Percentiles rank a stretch among this genome's conserved stretches.
Evolutionary conservation across 1,140 invertebrate genomes (phyloP).

Genomic region (Pseudobourletiella spinata): DNA sequence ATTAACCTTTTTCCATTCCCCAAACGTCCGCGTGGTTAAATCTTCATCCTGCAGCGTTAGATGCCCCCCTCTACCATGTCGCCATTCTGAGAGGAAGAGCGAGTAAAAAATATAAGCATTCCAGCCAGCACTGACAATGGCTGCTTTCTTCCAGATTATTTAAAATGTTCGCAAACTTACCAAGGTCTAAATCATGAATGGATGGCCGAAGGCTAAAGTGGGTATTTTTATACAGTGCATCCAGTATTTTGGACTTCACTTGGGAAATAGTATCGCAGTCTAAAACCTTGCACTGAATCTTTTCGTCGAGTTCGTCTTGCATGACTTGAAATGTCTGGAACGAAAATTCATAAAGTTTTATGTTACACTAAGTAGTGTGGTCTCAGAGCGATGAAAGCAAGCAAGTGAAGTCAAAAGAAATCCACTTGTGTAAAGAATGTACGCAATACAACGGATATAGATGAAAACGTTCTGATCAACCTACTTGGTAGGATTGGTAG

Average conservation of each 20-base stretch:
- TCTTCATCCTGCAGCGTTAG: conserved; percentile 88
- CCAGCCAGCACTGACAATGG: too few relatives aligned
- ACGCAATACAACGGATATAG: too few relatives aligned
- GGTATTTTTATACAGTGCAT: conserved; percentile 92
- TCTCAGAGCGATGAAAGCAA: too few relatives aligned
- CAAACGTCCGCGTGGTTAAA: conserved; percentile 76
- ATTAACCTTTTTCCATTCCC: conserved; percentile 83
- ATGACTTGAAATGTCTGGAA: conserved; percentile 75
- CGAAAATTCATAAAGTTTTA: too few relatives aligned
- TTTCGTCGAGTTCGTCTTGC: conserved; percentile 86
- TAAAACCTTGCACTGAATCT: conserved; percentile 89
- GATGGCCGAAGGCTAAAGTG: conserved; percentile 88
- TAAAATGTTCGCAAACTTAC: conserved; percentile 39
- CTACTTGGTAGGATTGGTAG: conserved; percentile 44
- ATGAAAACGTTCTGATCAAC: too few relatives aligned
- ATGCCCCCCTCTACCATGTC: conserved; percentile 82
- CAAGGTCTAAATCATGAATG: conserved; percentile 80
- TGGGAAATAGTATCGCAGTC: conserved; percentile 98
- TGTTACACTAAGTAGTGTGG: too few relatives aligned
- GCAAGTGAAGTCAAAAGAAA: too few relatives aligned
- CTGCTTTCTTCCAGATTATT: neutral
- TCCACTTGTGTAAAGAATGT: too few relatives aligned
- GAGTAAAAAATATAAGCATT: too few relatives aligned
- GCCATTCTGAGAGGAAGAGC: too few relatives aligned
- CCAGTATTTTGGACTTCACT: conserved; percentile 95